Evolutionary conservation across 2,113 vertebrate species (phyloP), one percentile per base, ranked within the genome.

Genomic region (Toxotes chatareus): DNA sequence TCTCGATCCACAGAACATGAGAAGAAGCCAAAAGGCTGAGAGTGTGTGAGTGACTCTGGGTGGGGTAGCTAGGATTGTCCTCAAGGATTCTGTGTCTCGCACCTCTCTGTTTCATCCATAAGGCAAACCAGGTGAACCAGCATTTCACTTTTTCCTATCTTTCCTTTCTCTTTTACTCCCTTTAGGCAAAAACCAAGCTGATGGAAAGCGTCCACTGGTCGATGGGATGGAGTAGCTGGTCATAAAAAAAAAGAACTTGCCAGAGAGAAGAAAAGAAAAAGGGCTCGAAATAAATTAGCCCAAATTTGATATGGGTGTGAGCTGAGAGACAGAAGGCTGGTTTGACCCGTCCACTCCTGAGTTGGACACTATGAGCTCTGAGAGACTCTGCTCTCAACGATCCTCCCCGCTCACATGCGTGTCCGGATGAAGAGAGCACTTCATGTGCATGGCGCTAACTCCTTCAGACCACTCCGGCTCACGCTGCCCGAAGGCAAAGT

Each of bases 401-500:
- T 83, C 88, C 73, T 79, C 27, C 86, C 79, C 47, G 12, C 92
- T 89, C 86, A 86, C 92, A 87, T 87, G 86, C 85, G 84, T 81
- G 83, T 83, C 79, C 38, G 75, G 79, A 56, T 82, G 80, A 87
- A 86, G 90, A 86, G 85, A 92, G 87, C 86, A 79, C 91, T 91
- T 95, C 88, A 90, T 88, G 89, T 82, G 89, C 88, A 80, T 74
- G 84, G 77, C 63, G 73, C 91, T 93, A 94, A 94, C 91, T 90
- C 86, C 87, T 95, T 95, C 88, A 91, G 93, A 93, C 84, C 90
- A 89, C 88, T 91, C 67, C n/a, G 51, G 76, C 86, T 93, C 89
- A 78, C n/a, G 34, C 80, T 87, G 91, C 93, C 93, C 89, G 82
- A 82, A 91, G 93, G 93, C 92, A 88, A 91, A 92, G 92, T 91